Conservation (phyloP, 2,888 invertebrate species). For the Antitype chi region DNA sequence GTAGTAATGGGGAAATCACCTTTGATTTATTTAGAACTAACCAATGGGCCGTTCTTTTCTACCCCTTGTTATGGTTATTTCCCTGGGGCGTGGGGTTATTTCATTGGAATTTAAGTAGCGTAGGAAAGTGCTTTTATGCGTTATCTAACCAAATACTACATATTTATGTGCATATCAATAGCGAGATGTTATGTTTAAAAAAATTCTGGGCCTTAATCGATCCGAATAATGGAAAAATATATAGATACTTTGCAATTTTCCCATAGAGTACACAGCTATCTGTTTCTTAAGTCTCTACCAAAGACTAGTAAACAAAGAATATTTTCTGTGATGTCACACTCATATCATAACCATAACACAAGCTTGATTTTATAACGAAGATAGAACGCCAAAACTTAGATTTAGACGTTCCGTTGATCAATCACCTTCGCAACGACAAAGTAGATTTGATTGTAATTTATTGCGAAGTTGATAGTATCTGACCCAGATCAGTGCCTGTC, state of each 20-base stretch:
- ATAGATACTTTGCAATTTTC: not conserved
- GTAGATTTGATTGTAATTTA: slow-evolving; percentile 20
- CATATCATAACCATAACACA: too few relatives aligned
- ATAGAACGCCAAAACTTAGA: slow-evolving; percentile 3
- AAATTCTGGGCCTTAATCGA: not conserved
- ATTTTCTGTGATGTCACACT: not conserved
- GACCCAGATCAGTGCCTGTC: slow-evolving; percentile 9
- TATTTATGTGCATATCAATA: slow-evolving; percentile 25
- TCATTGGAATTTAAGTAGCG: slow-evolving; percentile 22
- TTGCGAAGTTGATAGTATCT: not conserved
- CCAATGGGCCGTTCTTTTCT: slow-evolving; percentile 3
- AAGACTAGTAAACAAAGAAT: not conserved
- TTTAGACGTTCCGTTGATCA: not conserved
- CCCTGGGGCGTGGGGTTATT: slow-evolving; percentile 25
- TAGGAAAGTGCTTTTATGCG: slow-evolving; percentile 15
- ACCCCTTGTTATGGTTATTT: slow-evolving; percentile 30
- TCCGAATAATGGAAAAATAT: not conserved
- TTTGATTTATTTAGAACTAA: slow-evolving; percentile 30
- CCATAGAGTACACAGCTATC: not conserved
- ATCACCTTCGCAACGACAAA: slow-evolving; percentile 5
- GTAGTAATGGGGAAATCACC: not conserved
- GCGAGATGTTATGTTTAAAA: not conserved
- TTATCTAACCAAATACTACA: slow-evolving; percentile 23
- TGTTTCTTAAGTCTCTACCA: not conserved
- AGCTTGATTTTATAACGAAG: not conserved